phyloP scores from a whole-genome alignment of 2,888 invertebrate genomes.

The Phaedon cochleariae region DNA sequence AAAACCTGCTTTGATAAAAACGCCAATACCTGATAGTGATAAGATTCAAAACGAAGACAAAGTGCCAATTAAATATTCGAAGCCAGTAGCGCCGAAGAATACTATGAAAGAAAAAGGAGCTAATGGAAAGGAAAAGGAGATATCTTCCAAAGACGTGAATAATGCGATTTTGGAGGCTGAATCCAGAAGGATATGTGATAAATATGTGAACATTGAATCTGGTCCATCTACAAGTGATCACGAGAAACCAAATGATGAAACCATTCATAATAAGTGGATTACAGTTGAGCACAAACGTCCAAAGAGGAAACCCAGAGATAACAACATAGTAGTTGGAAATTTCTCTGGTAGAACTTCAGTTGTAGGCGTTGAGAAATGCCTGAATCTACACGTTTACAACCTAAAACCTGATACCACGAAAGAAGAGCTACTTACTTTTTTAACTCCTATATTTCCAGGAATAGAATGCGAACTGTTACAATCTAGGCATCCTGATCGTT shows the following conservation, averaged over 20 bases:
- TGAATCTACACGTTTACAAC: neutral
- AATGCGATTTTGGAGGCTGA: conserved; percentile 2
- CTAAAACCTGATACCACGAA: neutral
- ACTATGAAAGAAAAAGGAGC: neutral
- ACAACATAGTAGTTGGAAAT: conserved; percentile 1
- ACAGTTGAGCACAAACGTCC: neutral
- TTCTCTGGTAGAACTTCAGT: neutral
- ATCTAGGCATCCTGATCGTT: neutral
- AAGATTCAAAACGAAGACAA: neutral
- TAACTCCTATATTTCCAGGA: too few species aligned
- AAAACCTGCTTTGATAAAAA: too few species aligned
- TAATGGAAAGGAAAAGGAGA: neutral
- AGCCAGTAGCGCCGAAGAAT: neutral
- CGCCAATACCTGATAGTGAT: too few species aligned
- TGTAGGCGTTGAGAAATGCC: neutral
- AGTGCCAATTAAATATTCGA: neutral
- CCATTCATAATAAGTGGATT: neutral
- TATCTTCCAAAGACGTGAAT: neutral
- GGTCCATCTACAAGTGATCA: neutral
- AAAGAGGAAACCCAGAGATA: neutral
- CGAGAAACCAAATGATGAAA: neutral
- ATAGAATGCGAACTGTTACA: neutral
- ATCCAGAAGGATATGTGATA: neutral
- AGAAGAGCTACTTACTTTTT: neutral
- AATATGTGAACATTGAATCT: conserved; percentile 2